Percentiles rank a stretch among this genome's conserved stretches.
phyloP scores from a whole-genome alignment of 2,113 vertebrate genomes.

The Saguinus midas region DNA sequence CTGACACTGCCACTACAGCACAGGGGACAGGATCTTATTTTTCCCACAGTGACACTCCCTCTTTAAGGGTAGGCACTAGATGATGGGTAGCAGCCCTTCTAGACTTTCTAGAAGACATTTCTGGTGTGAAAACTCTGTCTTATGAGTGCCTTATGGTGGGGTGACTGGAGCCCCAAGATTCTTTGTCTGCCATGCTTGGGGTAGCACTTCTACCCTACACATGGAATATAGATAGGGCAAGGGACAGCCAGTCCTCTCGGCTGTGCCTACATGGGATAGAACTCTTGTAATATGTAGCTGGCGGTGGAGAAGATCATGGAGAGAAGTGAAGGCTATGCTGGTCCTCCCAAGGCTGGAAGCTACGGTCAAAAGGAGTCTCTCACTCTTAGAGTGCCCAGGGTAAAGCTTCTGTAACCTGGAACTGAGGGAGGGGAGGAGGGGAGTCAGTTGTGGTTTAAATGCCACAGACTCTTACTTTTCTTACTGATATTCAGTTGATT shows the following conservation, averaged over 20 bases:
- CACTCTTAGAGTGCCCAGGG: not conserved
- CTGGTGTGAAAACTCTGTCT: not conserved
- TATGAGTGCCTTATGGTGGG: not conserved
- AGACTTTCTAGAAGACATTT: not conserved
- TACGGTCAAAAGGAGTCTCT: not conserved
- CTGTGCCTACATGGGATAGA: not conserved
- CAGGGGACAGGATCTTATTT: not conserved
- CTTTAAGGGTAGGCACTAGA: not conserved
- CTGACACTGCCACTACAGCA: not conserved
- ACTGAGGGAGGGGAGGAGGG: not conserved
- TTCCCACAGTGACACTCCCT: not conserved
- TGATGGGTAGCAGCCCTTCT: not conserved
- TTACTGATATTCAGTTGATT: not conserved
- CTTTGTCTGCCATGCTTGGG: not conserved
- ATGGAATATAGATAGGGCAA: not conserved
- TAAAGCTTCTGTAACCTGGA: not conserved
- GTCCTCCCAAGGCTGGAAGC: not conserved
- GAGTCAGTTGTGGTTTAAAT: not conserved
- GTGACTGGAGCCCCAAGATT: not conserved
- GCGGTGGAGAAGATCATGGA: not conserved
- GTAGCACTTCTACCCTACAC: not conserved
- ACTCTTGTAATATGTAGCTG: not conserved
- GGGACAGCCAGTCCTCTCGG: not conserved
- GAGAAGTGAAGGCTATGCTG: not conserved
- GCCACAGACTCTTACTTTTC: not conserved